A percentile compares a stretch with the other conserved stretches of the same genome.
phyloP scores from a whole-genome alignment of 2,113 vertebrate genomes.

The Zosterops borbonicus region DNA sequence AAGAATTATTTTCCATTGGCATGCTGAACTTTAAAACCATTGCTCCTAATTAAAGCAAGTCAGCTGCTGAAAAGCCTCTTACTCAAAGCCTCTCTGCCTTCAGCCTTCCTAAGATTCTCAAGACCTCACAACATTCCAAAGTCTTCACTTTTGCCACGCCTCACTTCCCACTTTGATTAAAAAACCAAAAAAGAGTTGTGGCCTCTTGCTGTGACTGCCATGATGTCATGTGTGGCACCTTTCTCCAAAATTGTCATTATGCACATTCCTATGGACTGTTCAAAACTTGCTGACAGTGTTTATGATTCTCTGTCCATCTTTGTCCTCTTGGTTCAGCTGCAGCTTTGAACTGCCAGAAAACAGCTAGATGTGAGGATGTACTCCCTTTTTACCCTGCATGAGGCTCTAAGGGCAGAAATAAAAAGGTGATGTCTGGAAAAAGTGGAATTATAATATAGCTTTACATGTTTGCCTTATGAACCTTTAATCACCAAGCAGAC shows the following conservation, averaged over 20 bases:
- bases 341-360: not conserved
- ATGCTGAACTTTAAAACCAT: conserved; percentile 20
- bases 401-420: not conserved
- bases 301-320: not conserved
- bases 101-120: not conserved
- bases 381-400: not conserved
- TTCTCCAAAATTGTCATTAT: not conserved
- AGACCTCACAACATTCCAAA: not conserved
- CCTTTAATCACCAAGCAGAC: not conserved
- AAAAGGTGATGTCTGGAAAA: not conserved
- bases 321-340: not conserved
- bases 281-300: not conserved
- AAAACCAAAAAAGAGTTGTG: not conserved
- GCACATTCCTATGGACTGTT: not conserved
- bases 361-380: not conserved
- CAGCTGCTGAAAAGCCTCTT: not conserved
- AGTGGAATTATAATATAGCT: not conserved
- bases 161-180: not conserved
- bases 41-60: conserved; percentile 35
- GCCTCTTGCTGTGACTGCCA: not conserved
- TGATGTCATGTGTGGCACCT: not conserved
- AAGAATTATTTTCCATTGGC: not conserved
- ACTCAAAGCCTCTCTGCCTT: not conserved
- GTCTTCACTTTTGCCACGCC: not conserved
- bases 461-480: not conserved